Base-by-base conservation (phyloP, 1,140 invertebrate species). In the Oncopodura yosiiana region DNA sequence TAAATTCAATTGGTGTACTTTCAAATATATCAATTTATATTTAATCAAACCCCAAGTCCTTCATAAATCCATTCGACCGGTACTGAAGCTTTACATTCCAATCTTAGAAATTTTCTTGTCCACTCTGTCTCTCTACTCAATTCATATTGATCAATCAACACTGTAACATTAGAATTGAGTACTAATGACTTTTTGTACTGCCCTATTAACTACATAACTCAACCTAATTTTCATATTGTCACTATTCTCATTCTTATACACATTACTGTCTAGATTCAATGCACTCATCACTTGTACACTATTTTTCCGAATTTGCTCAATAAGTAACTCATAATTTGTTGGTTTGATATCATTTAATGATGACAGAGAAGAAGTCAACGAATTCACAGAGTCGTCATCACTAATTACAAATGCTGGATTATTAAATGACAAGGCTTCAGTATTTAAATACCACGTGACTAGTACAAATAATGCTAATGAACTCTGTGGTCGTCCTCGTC, bases 21-120 rank as follows among this genome's bases (percentile, higher is more conserved):
- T 39, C 6, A 44, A 44, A 44, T 6, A 44, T 16, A 29, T 9
- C 6, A 14, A 8, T 34, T 19, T 37, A 12, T 41, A 21, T 19
- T 44, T 51, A n/a, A n/a, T n/a, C n/a, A n/a, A n/a, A 56, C 54
- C 48, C 54, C 54, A 38, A 18, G 23, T 4, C 54, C 54, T 45
- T 56, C 49, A 30, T 56, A 56, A 14, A 19, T 26, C 38, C 48
- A 56, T 16, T 56, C 54, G 0, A 56, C 54, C 2, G 54, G 54
- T 37, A 50, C 50, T 19, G 26, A 37, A 14, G 54, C 37, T 9
- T 18, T 24, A 27, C 54, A 56, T 26, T 51, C 30, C 24, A 56
- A 50, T 19, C 54, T 29, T 0, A 50, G 32, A 5, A 51, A 19
- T 19, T 41, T 49, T 41, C 29, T 14, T 9, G 38, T 8, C 21